Evolutionary conservation across 2,113 vertebrate genomes (phyloP), one percentile per base, ranked within the genome.

Genomic region (Pseudorhombus dupliciocellatus): DNA sequence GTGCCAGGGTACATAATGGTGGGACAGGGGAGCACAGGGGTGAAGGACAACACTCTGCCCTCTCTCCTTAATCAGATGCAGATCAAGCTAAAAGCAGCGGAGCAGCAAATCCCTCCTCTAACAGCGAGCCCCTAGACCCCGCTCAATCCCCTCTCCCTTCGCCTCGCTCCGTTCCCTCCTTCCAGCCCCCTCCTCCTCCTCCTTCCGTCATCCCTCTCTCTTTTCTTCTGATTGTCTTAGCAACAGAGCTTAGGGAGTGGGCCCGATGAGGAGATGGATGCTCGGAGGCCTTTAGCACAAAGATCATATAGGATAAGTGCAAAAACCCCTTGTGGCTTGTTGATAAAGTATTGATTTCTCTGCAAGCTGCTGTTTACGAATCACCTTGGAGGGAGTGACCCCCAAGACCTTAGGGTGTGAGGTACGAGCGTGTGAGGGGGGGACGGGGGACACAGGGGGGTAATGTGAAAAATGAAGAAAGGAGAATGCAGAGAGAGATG

Each of bases 331-430:
- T 79, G 84, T 86, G 96, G 96, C 94, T 96, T 97, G 96, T 97
- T 98, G 97, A 98, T 98, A 98, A 97, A 98, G 96, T 98, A 99
- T 99, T 96, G 97, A 99, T 99, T 96, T 95, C 91, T 93, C 71
- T 8, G 58, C 80, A 79, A 79, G 88, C 73, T 71, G 73, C 95
- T 97, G 96, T 98, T 98, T 96, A 96, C 94, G 95, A 97, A 96
- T 95, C 95, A 97, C 95, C 97, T 97, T 97, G 97, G 96, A 95
- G 95, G 94, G 94, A 95, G 93, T 95, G 96, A 97, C 96, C 96
- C 95, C 91, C 82, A 92, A 12, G 96, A 96, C 95, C 96, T 95
- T 90, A 94, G 95, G 95, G 93, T 94, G 94, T 88, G 86, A 88
- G 92, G 80, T 73, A 86, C 90, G 67, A 63, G 63, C 42, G 48